Conservation (phyloP, 2,797 vertebrate genomes). For the Meda fulgida region DNA sequence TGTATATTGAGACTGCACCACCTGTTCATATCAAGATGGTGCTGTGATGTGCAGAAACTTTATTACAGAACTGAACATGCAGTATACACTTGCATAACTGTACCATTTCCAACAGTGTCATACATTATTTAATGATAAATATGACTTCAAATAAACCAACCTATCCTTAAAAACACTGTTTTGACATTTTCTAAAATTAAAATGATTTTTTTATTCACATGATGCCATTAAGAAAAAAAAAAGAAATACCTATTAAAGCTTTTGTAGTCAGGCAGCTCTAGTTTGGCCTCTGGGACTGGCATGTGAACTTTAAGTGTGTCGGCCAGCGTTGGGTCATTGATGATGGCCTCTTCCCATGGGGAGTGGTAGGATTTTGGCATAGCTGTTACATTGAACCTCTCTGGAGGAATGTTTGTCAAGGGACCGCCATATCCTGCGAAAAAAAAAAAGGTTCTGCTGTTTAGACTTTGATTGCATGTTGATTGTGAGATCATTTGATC, state of each 20-base stretch:
- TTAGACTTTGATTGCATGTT: constrained; percentile 1
- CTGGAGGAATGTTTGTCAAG: constrained; percentile 82
- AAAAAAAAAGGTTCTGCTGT: constrained; percentile 5
- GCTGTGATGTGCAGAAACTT: neutral
- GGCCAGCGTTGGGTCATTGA: constrained; percentile 88
- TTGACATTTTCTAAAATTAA: neutral
- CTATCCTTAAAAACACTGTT: neutral
- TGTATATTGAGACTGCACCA: neutral
- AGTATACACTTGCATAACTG: neutral
- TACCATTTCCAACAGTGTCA: neutral
- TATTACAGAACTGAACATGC: neutral
- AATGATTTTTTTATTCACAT: neutral
- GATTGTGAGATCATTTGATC: neutral
- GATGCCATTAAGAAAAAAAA: neutral
- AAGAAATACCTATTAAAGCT: constrained; percentile 93
- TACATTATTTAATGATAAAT: neutral
- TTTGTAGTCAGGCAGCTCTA: constrained; percentile 87
- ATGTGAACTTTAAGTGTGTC: constrained; percentile 86
- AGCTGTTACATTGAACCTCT: constrained; percentile 84
- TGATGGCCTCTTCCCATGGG: constrained; percentile 95
- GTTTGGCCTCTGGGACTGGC: constrained; percentile 79
- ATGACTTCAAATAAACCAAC: neutral
- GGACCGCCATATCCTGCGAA: constrained; percentile 81
- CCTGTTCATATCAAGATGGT: neutral
- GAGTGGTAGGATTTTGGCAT: constrained; percentile 92